Evolutionary conservation across 2,888 invertebrate species (phyloP), one percentile per base, ranked within the genome.

Genomic region (Diabrotica balteata): DNA sequence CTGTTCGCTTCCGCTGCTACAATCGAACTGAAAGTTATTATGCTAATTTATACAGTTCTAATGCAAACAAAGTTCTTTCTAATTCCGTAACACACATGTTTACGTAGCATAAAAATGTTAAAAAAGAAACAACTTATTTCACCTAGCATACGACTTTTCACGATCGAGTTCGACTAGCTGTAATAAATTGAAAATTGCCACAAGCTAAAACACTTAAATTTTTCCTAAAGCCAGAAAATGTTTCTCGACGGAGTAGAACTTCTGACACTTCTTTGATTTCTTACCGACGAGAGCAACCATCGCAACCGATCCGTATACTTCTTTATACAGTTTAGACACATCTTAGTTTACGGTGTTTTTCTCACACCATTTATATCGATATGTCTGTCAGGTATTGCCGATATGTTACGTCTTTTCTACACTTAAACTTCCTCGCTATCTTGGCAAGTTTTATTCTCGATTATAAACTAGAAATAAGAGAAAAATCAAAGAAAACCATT

Each of bases 291-390:
- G 66, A 71, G 75, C 75, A 76, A 75, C 73, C 73, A 17, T 43
- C 72, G 44, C 17, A 42, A 54, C 42, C 66, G 68, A 68, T 68
- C 60, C 68, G 65, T 52, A 52, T 63, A 55, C 63, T 10, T 10
- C 47, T 47, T 10, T 47, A 47, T 47, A 10, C 10, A 63, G 57
- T 67, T 72, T 68, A 71, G 72, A 75, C 73, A 70, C 47, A 47
- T 74, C 72, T 76, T 75, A 74, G 74, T 76, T 78, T 77, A 76
- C 73, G 75, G 73, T 68, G 70, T 75, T 77, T 76, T 47, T 47
- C 74, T 77, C 76, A 71, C 76, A 61, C 76, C 76, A 73, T 75
- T 75, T 75, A 73, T 75, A 47, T 9, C 65, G 63, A 57, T 63
- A 63, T 57, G 47, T 63, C 55, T 42, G 63, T 55, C 63, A 63